Evolutionary conservation across 2,888 invertebrate genomes (phyloP), one percentile per base, ranked within the genome.

Genomic region (Candidula unifasciata): DNA sequence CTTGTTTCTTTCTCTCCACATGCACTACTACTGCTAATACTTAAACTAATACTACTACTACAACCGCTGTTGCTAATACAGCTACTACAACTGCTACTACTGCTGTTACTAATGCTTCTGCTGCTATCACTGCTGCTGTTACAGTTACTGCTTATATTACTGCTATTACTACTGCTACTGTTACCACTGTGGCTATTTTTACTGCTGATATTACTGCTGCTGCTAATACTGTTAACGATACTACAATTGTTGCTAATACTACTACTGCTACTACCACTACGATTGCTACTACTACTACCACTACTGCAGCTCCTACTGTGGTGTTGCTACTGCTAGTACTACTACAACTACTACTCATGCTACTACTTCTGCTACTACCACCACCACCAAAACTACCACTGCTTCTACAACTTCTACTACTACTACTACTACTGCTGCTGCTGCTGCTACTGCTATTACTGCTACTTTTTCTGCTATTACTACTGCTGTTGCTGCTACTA

Each of bases 111-210:
- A 44, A 3, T 3, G 10, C 44, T 44, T 6, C 44, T 44, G 10
- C 44, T 44, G 10, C 44, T 44, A 44, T 10, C 10, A 44, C 44
- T 35, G 6, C 21, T 30, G 16, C 21, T 71, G 27, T 21, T 71
- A 74, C 35, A 74, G 44, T 24, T 74, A 52, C 35, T 74, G 74
- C 60, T 82, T 54, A 10, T 82, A 74, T 27, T 82, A 82, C 35
- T 82, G 52, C 35, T 82, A 78, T 27, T 83, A 66, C 44, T 83
- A 83, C 35, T 77, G 66, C 78, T 78, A 77, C 37, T 77, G 64
- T 52, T 68, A 83, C 66, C 77, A 83, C 44, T 83, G 77, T 52
- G 77, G 16, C 66, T 77, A 78, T 27, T 77, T 78, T 52, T 83
- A 74, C 44, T 77, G 77, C 66, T 83, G 13, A 3, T 44, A 44